These are phyloP conservation scores for Solea solea DNA, from an alignment of 2,113 vertebrate species.

Conservation along the genomic window DNA sequence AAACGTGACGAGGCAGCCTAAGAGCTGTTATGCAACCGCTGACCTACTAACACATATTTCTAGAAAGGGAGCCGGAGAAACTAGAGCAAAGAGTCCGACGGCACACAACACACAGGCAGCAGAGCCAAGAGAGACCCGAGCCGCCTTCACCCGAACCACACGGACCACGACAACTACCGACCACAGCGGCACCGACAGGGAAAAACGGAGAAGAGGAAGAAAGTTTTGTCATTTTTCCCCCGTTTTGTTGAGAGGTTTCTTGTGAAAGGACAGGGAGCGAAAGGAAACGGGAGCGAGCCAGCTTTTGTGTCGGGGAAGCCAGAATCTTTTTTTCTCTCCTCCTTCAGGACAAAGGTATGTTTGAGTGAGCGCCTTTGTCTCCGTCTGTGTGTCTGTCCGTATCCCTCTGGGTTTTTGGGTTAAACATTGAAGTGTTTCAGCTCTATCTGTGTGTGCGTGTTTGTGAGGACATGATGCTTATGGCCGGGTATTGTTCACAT, in stretches of 20 bases:
- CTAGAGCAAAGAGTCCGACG: constrained; percentile 80
- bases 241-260: constrained; percentile 44
- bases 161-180: constrained; percentile 25
- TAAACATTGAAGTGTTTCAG: too few species aligned
- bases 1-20: constrained; percentile 84
- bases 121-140: constrained; percentile 49
- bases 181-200: not conserved
- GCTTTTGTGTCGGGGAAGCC: constrained; percentile 79
- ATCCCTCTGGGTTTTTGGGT: not conserved
- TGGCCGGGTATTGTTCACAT: constrained; percentile 78
- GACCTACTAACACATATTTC: constrained; percentile 89
- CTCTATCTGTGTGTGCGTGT: not conserved
- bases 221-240: constrained; percentile 16
- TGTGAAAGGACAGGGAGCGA: constrained; percentile 35
- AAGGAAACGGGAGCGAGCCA: constrained; percentile 69
- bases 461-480: constrained; percentile 39
- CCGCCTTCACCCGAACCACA: not conserved
- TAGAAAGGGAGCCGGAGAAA: constrained; percentile 76
- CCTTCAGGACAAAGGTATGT: constrained; percentile 70
- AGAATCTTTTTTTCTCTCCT: constrained; percentile 21
- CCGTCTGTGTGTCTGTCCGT: not conserved
- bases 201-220: not conserved
- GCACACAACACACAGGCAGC: constrained; percentile 66
- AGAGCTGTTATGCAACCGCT: constrained; percentile 85
- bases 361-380: constrained; percentile 13